Evolutionary conservation across 92 coral and sea anemone species (phyloP), one percentile per base, ranked within the genome.

Genomic region (Umimayanthus chanpuru): DNA sequence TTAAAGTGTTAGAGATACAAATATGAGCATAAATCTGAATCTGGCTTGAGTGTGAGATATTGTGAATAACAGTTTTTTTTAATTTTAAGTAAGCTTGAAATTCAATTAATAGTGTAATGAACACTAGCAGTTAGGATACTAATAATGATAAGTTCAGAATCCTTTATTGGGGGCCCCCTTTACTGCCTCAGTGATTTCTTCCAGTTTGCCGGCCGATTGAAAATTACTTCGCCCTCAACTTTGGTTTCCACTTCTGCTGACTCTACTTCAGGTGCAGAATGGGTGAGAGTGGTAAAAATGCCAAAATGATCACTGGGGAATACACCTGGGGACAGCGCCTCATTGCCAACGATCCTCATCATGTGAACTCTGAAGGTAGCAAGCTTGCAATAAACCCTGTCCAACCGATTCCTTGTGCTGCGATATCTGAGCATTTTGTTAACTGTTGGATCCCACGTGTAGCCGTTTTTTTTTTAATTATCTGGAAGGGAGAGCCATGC

Each of bases 251-350:
- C 28, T 36, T 49, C 43, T 28, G 18, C 66, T 20, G 73, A 20
- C 20, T 66, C 56, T 30, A 25, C 44, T 29, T 67, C 64, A 28
- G 20, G 67, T 66, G 41, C 47, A 21, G 90, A 72, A 9, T 40
- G 77, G 0, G 92, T 88, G 26, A 53, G 58, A 53, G 58, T 53
- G 20, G 58, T 53, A 53, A 43, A 90, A 36, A 93, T 75, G 49
- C 88, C 95, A 85, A 85, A 93, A 56, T 93, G 95, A 72, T 93
- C 95, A 88, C 95, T 93, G 9, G 90, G 88, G 18, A 68, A 87
- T 14, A 88, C 74, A 16, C 88, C 92, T 29, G 81, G 7, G 8
- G 58, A 29, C 50, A 79, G 58, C 9, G 68, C 68, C 36, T 86
- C n/a, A 23, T 49, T 88, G 32, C 90, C 90, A 58, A 87, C 71